These are phyloP conservation scores for Salvelinus sp. DNA, from an alignment of 2,113 vertebrate species.

Conservation along the genomic window DNA sequence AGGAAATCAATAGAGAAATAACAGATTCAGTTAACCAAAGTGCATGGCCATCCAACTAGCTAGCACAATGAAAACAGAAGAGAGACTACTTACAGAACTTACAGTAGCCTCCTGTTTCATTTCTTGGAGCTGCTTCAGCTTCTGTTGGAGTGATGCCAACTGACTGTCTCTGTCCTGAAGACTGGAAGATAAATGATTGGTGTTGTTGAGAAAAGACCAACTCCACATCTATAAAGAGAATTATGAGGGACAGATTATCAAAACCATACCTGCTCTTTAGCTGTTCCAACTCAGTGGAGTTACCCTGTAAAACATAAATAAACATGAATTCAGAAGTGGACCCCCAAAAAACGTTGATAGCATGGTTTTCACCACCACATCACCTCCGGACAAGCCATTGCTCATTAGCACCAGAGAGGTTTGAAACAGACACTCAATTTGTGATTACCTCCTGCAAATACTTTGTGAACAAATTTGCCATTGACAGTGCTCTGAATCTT, in stretches of 20 bases:
- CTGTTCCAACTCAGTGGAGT: conserved; percentile 71
- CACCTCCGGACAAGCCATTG: no score
- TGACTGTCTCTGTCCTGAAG: conserved; percentile 61
- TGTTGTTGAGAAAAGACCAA: not conserved
- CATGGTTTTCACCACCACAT: no score
- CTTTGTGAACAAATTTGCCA: no score
- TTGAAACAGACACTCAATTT: not conserved
- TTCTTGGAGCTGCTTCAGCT: conserved; percentile 57
- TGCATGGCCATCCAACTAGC: no score
- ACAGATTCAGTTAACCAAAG: no score
- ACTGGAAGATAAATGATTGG: conserved; percentile 30
- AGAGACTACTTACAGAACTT: conserved; percentile 24
- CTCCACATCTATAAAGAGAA: not conserved
- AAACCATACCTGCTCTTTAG: conserved; percentile 77
- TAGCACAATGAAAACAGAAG: not conserved
- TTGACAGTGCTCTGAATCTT: no score
- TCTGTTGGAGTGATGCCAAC: conserved; percentile 54
- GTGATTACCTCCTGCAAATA: not conserved
- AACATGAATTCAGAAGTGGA: not conserved
- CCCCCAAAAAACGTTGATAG: not conserved
- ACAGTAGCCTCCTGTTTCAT: conserved; percentile 57
- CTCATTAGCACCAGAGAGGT: no score
- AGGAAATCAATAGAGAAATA: no score
- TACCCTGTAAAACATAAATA: conserved; percentile 45
- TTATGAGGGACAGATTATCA: not conserved